Evolutionary conservation across 2,113 vertebrate species (phyloP).

Genomic region (Synchiropus splendidus): DNA sequence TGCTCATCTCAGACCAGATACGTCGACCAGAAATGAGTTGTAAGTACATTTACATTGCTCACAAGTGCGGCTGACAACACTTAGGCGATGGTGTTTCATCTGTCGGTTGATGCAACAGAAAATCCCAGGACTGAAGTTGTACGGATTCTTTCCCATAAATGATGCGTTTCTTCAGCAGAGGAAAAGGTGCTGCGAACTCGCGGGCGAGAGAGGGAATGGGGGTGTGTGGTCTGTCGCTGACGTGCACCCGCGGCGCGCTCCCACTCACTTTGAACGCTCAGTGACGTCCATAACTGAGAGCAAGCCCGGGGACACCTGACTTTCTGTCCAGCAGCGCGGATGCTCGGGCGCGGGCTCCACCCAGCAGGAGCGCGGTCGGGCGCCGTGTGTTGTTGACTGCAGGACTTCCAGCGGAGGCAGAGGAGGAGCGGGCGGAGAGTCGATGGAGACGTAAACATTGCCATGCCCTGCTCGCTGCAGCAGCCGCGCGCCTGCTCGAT

Average conservation of each 20-base stretch:
- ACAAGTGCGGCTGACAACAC: too few species aligned
- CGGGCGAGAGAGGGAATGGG: neutral
- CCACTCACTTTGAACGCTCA: constrained; percentile 10
- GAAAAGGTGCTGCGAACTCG: constrained; percentile 10
- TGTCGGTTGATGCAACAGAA: too few species aligned
- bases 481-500: constrained; percentile 1
- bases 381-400: constrained; percentile 1
- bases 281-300: constrained; percentile 28
- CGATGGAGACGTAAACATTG: constrained; percentile 55
- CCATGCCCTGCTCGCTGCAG: constrained; percentile 41
- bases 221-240: constrained; percentile 10
- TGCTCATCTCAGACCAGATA: too few species aligned
- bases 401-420: too few species aligned
- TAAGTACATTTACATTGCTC: too few species aligned
- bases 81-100: too few species aligned
- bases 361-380: neutral
- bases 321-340: constrained; percentile 2
- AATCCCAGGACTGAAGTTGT: too few species aligned
- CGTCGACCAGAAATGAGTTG: too few species aligned
- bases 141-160: too few species aligned
- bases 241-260: constrained; percentile 27
- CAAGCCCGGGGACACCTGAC: constrained; percentile 20
- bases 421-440: constrained; percentile 2
- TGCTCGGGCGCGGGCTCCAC: constrained; percentile 8
- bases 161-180: too few species aligned